Percentiles rank a stretch among this genome's conserved stretches.
phyloP scores from a whole-genome alignment of 1,140 invertebrate species.

The Polypedilum vanderplanki region DNA sequence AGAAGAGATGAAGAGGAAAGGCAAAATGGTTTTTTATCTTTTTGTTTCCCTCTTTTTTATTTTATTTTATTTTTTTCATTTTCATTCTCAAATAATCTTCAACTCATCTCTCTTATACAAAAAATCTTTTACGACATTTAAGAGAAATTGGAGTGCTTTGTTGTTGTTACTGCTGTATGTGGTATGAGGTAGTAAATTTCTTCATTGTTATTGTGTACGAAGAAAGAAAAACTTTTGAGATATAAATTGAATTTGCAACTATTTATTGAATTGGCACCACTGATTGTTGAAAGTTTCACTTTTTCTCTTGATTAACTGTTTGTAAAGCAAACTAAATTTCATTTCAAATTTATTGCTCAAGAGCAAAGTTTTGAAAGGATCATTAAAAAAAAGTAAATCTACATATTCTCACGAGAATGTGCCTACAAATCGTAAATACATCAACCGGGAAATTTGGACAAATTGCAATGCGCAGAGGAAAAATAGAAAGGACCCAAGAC shows the following conservation, averaged over 20 bases:
- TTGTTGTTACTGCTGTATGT: too few species aligned
- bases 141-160: not conserved
- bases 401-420: conserved; percentile 3
- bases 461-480: not conserved
- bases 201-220: too few species aligned
- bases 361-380: not conserved
- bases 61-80: not conserved
- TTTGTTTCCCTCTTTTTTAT: not conserved
- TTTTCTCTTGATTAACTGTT: too few species aligned
- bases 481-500: not conserved
- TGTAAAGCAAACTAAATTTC: too few species aligned
- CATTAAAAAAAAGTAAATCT: not conserved
- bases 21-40: conserved; percentile 1
- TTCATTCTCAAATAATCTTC: conserved; percentile 26
- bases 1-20: not conserved
- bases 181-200: too few species aligned
- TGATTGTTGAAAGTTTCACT: not conserved
- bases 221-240: not conserved
- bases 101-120: conserved; percentile 20
- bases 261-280: not conserved
- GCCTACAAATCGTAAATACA: conserved; percentile 3
- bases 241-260: not conserved
- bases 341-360: not conserved
- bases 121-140: conserved; percentile 17
- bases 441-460: not conserved